A percentile compares a stretch with the other conserved stretches of the same genome.
Evolutionary conservation across 1,140 invertebrate genomes (phyloP).

Genomic region (Drosophila kohkoa): DNA sequence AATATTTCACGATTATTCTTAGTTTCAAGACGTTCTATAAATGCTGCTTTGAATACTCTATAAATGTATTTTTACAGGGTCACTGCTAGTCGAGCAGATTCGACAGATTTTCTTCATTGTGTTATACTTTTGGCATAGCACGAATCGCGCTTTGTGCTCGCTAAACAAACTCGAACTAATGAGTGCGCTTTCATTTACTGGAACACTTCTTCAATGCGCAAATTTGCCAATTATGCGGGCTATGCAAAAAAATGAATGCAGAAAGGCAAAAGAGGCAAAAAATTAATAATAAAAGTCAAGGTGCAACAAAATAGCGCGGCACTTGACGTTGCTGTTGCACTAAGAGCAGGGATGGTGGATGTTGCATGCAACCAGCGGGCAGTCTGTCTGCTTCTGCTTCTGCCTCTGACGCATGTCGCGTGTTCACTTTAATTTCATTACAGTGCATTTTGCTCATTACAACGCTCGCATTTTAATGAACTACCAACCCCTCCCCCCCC

Average conservation of each 20-base stretch:
- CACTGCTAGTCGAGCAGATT: neutral
- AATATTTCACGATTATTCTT: too few species aligned
- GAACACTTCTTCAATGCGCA: conserved; percentile 60
- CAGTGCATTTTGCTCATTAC: conserved; percentile 74
- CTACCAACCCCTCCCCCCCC: conserved; percentile 32
- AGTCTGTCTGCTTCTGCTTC: conserved; percentile 42
- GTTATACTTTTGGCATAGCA: conserved; percentile 36
- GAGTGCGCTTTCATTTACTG: conserved; percentile 64
- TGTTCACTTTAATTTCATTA: conserved; percentile 81
- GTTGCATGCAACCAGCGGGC: conserved; percentile 60
- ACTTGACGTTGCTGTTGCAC: conserved; percentile 54
- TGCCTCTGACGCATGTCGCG: conserved; percentile 42
- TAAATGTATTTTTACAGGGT: neutral
- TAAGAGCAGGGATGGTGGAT: conserved; percentile 20
- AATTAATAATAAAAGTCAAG: conserved; percentile 66
- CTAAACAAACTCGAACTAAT: conserved; percentile 80
- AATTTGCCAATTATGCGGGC: conserved; percentile 79
- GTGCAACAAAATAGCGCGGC: conserved; percentile 75
- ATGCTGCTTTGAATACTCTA: too few species aligned
- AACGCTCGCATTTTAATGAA: conserved; percentile 78
- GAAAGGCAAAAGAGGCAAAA: conserved; percentile 26
- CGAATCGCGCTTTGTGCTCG: conserved; percentile 48
- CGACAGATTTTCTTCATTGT: neutral
- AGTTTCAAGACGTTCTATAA: too few species aligned
- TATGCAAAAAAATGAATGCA: conserved; percentile 22